phyloP scores from a whole-genome alignment of 2,888 invertebrate species.

The Parnassius orleans region DNA sequence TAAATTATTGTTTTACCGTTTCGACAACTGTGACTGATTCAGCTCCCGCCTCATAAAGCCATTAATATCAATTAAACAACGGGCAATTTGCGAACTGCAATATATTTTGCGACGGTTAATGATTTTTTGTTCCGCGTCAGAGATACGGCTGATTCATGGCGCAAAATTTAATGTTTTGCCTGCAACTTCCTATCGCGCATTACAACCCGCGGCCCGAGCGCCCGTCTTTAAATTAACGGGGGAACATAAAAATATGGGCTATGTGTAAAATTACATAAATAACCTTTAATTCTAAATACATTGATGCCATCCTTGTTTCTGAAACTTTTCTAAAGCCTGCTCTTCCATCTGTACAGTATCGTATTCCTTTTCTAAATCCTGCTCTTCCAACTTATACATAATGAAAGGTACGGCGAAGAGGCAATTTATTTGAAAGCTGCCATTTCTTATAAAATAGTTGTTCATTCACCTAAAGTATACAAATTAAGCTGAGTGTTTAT shows the following conservation, averaged over 20 bases:
- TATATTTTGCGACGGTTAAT: slow-evolving; percentile 30
- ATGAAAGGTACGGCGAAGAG: no score
- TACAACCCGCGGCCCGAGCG: not conserved
- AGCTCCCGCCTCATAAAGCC: not conserved
- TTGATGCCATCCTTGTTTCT: no score
- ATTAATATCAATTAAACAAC: slow-evolving; percentile 30
- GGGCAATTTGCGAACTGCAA: slow-evolving; percentile 31
- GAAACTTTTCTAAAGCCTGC: no score
- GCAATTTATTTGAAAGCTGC: no score
- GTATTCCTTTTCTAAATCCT: no score
- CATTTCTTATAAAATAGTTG: no score
- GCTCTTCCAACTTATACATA: no score
- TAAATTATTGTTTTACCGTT: not conserved
- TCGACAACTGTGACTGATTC: slow-evolving; percentile 3
- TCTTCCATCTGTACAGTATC: no score
- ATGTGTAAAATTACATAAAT: no score
- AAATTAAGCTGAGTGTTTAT: no score
- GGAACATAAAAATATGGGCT: not conserved
- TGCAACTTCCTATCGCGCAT: not conserved
- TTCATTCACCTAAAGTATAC: no score
- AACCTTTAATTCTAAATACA: no score
- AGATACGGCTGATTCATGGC: slow-evolving; percentile 30
- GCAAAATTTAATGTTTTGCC: slow-evolving; percentile 15
- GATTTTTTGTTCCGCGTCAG: slow-evolving; percentile 30
- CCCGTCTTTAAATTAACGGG: not conserved